phyloP scores from a whole-genome alignment of 1,140 invertebrate genomes.

The Idris sp. region DNA sequence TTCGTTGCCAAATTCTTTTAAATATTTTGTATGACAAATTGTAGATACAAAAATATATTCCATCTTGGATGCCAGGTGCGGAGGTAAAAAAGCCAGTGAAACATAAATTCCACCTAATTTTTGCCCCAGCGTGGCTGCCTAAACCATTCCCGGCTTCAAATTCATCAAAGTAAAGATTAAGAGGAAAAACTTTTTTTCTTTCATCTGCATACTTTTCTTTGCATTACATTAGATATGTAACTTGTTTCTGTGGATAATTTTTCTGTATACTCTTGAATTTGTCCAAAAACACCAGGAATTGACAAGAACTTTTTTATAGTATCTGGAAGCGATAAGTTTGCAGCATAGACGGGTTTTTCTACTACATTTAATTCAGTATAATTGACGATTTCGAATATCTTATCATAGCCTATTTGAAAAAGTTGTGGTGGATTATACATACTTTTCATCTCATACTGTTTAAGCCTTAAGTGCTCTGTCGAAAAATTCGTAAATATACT shows the following conservation, averaged over 20 bases:
- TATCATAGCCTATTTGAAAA: slow-evolving; percentile 7
- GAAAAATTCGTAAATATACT: slow-evolving; percentile 4
- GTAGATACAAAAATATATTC: too few species aligned
- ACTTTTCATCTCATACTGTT: slow-evolving; percentile 9
- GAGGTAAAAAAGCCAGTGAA: slow-evolving; percentile 6
- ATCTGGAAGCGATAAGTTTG: slow-evolving; percentile 9
- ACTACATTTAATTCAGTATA: neutral
- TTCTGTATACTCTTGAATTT: slow-evolving; percentile 3
- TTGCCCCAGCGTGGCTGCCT: slow-evolving; percentile 5
- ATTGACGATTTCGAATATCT: neutral
- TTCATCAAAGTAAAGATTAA: neutral
- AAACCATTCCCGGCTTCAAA: slow-evolving; percentile 3
- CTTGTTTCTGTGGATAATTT: neutral
- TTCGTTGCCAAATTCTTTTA: too few species aligned
- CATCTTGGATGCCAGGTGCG: too few species aligned
- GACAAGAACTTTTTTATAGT: slow-evolving; percentile 1
- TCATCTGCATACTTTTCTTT: slow-evolving; percentile 8
- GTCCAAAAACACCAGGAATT: neutral
- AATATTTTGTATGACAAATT: too few species aligned
- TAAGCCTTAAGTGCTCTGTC: slow-evolving; percentile 6
- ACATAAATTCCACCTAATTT: slow-evolving; percentile 14
- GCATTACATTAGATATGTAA: slow-evolving; percentile 4
- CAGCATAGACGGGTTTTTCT: neutral
- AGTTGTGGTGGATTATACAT: neutral
- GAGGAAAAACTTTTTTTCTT: neutral